phyloP scores from a whole-genome alignment of 2,113 vertebrate species.

The Chinchilla lanigera region DNA sequence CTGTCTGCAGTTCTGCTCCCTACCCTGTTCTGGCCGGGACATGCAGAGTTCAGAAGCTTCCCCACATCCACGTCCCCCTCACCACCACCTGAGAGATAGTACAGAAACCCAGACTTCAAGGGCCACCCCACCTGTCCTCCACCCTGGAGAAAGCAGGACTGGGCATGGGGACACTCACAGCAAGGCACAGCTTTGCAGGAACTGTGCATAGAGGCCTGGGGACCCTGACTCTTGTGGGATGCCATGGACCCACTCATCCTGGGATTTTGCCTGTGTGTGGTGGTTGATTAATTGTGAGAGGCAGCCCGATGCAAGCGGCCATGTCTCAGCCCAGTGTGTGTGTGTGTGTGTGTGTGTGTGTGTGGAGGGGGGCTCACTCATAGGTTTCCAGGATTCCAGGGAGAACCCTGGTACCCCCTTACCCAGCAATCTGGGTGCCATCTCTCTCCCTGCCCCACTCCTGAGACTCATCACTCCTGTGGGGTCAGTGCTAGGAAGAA shows the following conservation, averaged over 20 bases:
- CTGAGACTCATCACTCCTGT: background rate
- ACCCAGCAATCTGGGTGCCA: background rate
- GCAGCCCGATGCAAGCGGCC: background rate
- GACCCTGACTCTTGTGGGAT: background rate
- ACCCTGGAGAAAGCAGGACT: background rate
- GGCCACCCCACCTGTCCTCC: background rate
- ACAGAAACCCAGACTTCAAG: background rate
- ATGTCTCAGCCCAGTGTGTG: background rate
- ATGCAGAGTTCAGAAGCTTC: background rate
- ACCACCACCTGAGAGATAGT: background rate
- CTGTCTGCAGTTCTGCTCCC: background rate
- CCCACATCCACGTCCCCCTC: accelerated
- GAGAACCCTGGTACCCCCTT: background rate
- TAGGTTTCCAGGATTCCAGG: too few relatives aligned
- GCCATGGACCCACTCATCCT: background rate
- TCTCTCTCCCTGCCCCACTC: background rate
- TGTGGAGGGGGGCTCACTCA: background rate
- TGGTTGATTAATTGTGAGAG: background rate
- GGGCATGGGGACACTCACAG: background rate
- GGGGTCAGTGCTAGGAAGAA: background rate
- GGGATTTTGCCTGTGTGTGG: background rate
- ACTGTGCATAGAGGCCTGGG: background rate
- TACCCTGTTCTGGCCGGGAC: background rate
- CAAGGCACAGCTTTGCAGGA: background rate
- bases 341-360: background rate